Percentiles rank a stretch among this genome's conserved stretches.
Evolutionary conservation across 1,140 invertebrate species (phyloP).

Genomic region (Pteromalus puparum): DNA sequence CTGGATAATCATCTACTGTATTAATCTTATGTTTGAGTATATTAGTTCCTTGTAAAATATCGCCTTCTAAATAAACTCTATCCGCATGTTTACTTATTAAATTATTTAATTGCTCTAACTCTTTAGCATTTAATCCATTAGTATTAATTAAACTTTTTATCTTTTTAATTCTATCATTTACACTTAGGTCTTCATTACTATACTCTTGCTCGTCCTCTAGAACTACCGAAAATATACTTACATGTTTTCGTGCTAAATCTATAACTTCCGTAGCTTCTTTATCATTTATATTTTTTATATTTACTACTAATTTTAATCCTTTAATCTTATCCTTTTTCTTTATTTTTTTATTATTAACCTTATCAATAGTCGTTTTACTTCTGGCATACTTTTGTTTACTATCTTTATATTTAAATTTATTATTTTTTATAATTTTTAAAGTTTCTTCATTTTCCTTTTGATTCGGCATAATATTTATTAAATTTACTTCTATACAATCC

Average conservation of each 20-base stretch:
- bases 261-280: too few species aligned
- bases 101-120: not conserved
- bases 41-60: not conserved
- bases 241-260: too few species aligned
- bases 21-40: not conserved
- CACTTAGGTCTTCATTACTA: not conserved
- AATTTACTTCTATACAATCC: too few species aligned
- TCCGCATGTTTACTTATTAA: not conserved
- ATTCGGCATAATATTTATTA: too few species aligned
- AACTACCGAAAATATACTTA: not conserved
- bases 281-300: too few species aligned
- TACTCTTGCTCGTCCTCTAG: not conserved
- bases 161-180: not conserved
- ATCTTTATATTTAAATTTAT: not conserved
- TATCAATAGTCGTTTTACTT: not conserved
- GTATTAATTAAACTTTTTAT: not conserved
- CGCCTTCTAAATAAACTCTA: not conserved
- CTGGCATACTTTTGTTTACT: not conserved
- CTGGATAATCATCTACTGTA: not conserved
- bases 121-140: too few species aligned
- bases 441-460: too few species aligned
- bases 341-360: too few species aligned
- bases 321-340: too few species aligned
- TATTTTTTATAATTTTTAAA: not conserved
- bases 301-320: too few species aligned